phyloP scores from a whole-genome alignment of 2,888 invertebrate species.

The Trissoscelio sp. region DNA sequence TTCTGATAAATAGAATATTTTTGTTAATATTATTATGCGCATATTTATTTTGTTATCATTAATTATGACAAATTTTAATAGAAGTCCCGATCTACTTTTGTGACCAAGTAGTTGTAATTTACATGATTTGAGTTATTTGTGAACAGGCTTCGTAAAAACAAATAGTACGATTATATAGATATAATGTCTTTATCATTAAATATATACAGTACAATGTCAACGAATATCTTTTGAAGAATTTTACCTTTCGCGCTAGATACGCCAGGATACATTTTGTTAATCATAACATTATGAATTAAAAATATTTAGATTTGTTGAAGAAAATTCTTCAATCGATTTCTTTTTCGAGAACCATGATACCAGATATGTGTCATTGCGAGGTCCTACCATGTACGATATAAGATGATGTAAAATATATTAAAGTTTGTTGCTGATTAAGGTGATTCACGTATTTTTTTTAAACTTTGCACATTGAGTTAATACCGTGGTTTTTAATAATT shows the following conservation, averaged over 20 bases:
- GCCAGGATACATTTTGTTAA: slow-evolving; percentile 35
- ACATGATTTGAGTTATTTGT: slow-evolving; percentile 18
- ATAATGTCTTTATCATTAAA: slow-evolving; percentile 13
- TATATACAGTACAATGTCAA: slow-evolving; percentile 11
- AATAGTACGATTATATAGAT: slow-evolving; percentile 12
- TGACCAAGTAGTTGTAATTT: slow-evolving; percentile 33
- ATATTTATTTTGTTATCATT: slow-evolving; percentile 62
- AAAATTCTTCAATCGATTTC: slow-evolving; percentile 36
- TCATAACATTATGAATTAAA: slow-evolving; percentile 17
- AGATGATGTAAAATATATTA: slow-evolving; percentile 56
- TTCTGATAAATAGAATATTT: slow-evolving; percentile 50
- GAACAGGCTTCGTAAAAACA: slow-evolving; percentile 6
- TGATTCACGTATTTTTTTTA: slow-evolving; percentile 45
- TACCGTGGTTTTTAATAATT: slow-evolving; percentile 39
- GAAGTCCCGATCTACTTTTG: slow-evolving; percentile 9
- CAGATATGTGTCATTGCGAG: slow-evolving; percentile 16
- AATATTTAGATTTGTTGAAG: not conserved
- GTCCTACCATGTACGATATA: slow-evolving; percentile 36
- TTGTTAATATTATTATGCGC: slow-evolving; percentile 47
- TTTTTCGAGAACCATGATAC: slow-evolving; percentile 1
- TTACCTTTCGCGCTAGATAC: not conserved
- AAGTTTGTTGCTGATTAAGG: slow-evolving; percentile 43
- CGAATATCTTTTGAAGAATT: slow-evolving; percentile 38
- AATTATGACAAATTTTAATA: slow-evolving; percentile 41
- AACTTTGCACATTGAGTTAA: slow-evolving; percentile 41